A percentile compares a stretch with the other conserved stretches of the same genome.
Conservation (phyloP, 2,888 invertebrate species). For the Heteromyza rotundicornis region DNA sequence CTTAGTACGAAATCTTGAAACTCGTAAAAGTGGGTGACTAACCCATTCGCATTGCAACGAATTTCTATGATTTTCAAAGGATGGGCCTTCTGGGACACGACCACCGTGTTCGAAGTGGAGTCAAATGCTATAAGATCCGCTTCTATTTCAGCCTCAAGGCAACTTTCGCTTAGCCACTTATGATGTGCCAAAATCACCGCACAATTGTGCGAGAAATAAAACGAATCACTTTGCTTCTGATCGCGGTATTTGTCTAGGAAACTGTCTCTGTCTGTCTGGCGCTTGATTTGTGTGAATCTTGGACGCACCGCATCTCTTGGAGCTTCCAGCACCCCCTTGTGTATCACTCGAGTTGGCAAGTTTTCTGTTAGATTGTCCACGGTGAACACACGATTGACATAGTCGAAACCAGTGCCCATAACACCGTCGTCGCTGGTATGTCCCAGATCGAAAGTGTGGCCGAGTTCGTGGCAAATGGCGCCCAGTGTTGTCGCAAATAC, state of each 20-base stretch:
- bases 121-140: background rate
- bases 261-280: constrained; percentile 31
- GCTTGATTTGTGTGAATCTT: constrained; percentile 54
- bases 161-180: constrained; percentile 49
- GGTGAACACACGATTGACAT: constrained; percentile 79
- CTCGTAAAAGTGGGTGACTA: constrained; percentile 53
- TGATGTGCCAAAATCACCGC: constrained; percentile 55
- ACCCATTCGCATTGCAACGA: constrained; percentile 49
- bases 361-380: constrained; percentile 64
- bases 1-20: constrained; percentile 34
- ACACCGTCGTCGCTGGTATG: constrained; percentile 90
- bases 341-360: constrained; percentile 55
- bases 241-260: constrained; percentile 57
- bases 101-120: background rate
- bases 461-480: constrained; percentile 88
- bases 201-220: constrained; percentile 58
- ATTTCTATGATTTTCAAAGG: constrained; percentile 49
- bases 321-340: background rate
- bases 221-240: constrained; percentile 56
- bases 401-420: constrained; percentile 91
- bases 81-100: background rate
- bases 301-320: constrained; percentile 22
- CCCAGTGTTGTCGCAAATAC: constrained; percentile 92
- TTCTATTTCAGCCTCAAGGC: constrained; percentile 1
- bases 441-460: constrained; percentile 90